Evolutionary conservation across 2,888 invertebrate genomes (phyloP), one percentile per base, ranked within the genome.

Genomic region (Synanthedon myopaeformis): DNA sequence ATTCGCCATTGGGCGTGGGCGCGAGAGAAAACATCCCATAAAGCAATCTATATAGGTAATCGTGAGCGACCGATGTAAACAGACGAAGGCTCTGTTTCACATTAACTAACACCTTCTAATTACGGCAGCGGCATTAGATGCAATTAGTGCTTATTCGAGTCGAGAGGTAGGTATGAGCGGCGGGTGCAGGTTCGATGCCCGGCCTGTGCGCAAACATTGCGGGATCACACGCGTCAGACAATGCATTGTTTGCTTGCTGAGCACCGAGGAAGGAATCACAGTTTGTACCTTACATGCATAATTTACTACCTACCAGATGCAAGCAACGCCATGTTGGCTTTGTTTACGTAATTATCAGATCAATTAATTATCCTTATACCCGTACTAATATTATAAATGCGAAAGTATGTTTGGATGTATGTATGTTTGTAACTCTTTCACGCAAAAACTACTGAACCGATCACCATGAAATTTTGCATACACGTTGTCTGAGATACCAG

Each of bases 71-170:
- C 67, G 63, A 61, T 66, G 72, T 78, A 78, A 81, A 80, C 78
- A 75, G n/a, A 42, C 50, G 35, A n/a, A 42, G 13, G 74, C 76
- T 69, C 81, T 80, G 83, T 73, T 82, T 74, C 76, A 74, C 76
- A 77, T 83, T 76, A 69, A 72, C 79, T 76, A 76, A 82, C 85
- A 81, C 84, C 82, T 80, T 66, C 83, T 86, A 85, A 86, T 86
- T 84, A 80, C 82, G 79, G 80, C 81, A 79, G 82, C 82, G 81
- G 82, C 77, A 81, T 82, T 79, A 77, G 76, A 80, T 79, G 72
- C 78, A 82, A 80, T 86, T 84, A 84, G 84, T 81, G 71, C 72
- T 77, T 72, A 78, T 82, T 82, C 76, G 77, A 74, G 72, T 82
- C 76, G 77, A 74, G 72, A 79, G 76, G 78, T 78, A 79, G 76